These are phyloP conservation scores for Noctua janthina DNA, from an alignment of 2,888 invertebrate genomes.

Conservation along the genomic window DNA sequence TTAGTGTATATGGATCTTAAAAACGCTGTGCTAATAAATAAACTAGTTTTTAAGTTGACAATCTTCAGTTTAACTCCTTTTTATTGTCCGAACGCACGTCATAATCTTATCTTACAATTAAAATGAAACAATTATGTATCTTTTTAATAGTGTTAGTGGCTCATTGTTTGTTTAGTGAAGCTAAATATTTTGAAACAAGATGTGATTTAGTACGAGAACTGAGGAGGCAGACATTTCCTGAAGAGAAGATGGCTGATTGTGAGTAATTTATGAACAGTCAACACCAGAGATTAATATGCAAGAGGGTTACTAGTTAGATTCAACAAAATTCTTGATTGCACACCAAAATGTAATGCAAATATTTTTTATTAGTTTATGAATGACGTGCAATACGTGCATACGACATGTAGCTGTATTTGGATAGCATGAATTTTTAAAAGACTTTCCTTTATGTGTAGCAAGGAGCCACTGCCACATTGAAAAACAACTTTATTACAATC, in stretches of 20 bases:
- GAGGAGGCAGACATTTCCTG: slow-evolving; percentile 55
- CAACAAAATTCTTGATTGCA: background rate
- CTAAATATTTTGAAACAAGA: slow-evolving; percentile 43
- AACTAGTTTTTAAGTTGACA: slow-evolving; percentile 19
- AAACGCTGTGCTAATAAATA: background rate
- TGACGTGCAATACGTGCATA: background rate
- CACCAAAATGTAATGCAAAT: background rate
- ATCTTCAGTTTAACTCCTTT: slow-evolving; percentile 3
- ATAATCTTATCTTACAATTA: background rate
- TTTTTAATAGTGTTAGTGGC: slow-evolving; percentile 25
- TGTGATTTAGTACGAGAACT: slow-evolving; percentile 58
- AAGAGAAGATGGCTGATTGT: slow-evolving; percentile 64
- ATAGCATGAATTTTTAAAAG: background rate
- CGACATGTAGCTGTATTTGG: background rate
- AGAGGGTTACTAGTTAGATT: background rate
- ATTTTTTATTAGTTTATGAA: background rate
- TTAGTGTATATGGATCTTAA: slow-evolving; percentile 18
- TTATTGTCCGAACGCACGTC: background rate
- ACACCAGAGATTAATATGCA: background rate
- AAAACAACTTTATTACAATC: too few relatives aligned
- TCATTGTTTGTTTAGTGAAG: slow-evolving; percentile 19
- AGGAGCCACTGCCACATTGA: too few relatives aligned
- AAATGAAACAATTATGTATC: slow-evolving; percentile 60
- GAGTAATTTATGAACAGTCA: slow-evolving; percentile 8
- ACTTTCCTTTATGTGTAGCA: too few relatives aligned